Evolutionary conservation across 2,113 vertebrate species (phyloP).

Genomic region (Callaeas wilsoni): DNA sequence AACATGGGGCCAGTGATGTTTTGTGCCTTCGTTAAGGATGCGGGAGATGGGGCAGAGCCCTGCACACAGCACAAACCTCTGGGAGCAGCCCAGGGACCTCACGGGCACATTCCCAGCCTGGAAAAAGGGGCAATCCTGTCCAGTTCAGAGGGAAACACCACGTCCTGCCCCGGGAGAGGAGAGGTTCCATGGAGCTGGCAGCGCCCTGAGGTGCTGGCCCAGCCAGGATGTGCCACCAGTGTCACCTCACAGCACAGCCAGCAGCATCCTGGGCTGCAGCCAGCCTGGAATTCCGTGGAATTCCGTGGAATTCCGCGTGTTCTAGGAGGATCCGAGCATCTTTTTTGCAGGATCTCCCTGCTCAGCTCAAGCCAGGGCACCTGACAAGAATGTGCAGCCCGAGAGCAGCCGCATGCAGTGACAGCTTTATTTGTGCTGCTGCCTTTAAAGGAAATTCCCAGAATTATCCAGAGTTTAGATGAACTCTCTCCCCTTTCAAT

Average conservation of each 20-base stretch:
- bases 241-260: neutral
- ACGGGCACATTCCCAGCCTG: fast-evolving
- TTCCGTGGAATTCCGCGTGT: fast-evolving
- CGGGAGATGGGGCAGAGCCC: neutral
- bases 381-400: neutral
- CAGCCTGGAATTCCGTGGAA: neutral
- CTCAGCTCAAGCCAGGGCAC: neutral
- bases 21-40: fast-evolving
- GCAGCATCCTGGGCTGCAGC: neutral
- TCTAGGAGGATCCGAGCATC: neutral
- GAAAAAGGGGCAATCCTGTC: fast-evolving
- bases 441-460: neutral
- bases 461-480: neutral
- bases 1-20: fast-evolving
- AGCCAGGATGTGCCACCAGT: fast-evolving
- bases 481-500: neutral
- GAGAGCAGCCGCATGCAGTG: neutral
- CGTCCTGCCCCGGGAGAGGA: neutral
- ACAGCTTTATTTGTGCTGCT: neutral
- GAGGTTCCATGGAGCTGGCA: neutral
- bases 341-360: neutral
- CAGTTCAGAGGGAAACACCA: neutral
- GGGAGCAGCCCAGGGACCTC: neutral
- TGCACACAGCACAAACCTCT: neutral
- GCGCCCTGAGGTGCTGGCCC: neutral